Conservation (phyloP, 2,797 vertebrate species). For the Choloepus didactylus region DNA sequence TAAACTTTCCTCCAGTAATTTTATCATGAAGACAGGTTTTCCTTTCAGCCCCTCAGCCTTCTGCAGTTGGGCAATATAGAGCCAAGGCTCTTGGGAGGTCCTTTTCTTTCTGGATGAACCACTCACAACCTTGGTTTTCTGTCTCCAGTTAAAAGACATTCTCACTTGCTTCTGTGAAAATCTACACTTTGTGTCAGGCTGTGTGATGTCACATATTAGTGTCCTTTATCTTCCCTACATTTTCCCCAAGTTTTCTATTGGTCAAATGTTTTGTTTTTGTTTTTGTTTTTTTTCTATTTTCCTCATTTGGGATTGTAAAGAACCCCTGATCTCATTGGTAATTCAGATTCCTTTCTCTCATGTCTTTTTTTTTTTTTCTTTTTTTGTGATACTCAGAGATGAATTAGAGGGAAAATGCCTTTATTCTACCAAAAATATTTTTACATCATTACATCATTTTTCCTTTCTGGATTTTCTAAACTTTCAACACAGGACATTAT, state of each 20-base stretch:
- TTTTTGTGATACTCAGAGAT: not conserved
- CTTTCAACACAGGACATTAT: not conserved
- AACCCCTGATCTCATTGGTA: not conserved
- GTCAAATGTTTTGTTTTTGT: too few relatives aligned
- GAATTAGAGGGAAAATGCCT: not conserved
- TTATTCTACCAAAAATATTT: conserved; percentile 32
- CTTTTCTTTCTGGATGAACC: not conserved
- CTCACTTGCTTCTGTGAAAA: not conserved
- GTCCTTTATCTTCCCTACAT: not conserved
- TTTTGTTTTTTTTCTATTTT: not conserved
- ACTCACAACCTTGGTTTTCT: not conserved
- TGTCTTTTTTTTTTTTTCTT: not conserved
- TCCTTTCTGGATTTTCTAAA: conserved; percentile 22
- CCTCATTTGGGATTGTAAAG: not conserved
- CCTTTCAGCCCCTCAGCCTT: not conserved
- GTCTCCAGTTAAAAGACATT: not conserved
- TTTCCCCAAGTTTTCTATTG: not conserved
- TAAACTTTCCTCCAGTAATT: not conserved
- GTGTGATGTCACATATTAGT: not conserved
- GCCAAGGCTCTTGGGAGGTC: not conserved
- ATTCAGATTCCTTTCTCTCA: not conserved
- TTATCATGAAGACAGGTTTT: not conserved
- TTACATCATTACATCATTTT: not conserved
- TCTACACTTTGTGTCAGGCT: not conserved
- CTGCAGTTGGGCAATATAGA: not conserved